A percentile compares a stretch with the other conserved stretches of the same genome.
These are phyloP conservation scores for Pterobdella sp. DNA, from an alignment of 2,888 invertebrate species.

Conservation along the genomic window DNA sequence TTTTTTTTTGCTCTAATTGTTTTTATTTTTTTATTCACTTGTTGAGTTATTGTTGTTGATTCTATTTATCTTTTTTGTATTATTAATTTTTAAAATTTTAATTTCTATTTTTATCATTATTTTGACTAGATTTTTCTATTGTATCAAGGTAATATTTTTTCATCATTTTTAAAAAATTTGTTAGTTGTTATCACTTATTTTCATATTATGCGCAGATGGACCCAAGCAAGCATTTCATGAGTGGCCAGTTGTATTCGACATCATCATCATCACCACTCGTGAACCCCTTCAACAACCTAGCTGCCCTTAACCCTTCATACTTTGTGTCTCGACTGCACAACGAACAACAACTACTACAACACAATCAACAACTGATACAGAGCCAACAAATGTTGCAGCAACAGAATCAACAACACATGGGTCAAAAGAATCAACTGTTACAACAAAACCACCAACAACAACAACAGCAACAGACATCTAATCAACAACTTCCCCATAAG, in stretches of 20 bases:
- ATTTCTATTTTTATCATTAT: too few relatives aligned
- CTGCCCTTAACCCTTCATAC: not conserved
- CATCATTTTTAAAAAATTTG: too few relatives aligned
- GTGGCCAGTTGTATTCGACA: not conserved
- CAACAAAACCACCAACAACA: slow-evolving; percentile 8
- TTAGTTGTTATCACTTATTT: too few relatives aligned
- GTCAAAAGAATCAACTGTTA: not conserved
- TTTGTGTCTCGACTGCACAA: not conserved
- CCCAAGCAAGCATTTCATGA: not conserved
- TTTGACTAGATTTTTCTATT: too few relatives aligned
- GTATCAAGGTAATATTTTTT: too few relatives aligned
- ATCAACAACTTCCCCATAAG: not conserved
- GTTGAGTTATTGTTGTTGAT: too few relatives aligned
- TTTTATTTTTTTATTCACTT: too few relatives aligned
- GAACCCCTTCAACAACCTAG: not conserved
- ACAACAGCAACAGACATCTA: not conserved
- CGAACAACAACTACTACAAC: not conserved
- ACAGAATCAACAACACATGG: not conserved
- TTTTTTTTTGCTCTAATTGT: too few relatives aligned
- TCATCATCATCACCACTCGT: not conserved
- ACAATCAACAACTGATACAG: not conserved
- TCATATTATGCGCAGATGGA: slow-evolving; percentile 2
- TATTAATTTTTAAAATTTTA: too few relatives aligned
- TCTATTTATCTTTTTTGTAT: too few relatives aligned
- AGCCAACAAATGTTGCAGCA: not conserved